A percentile compares a stretch with the other conserved stretches of the same genome.
Conservation (phyloP, 2,113 vertebrate genomes). For the Cettia cetti region DNA sequence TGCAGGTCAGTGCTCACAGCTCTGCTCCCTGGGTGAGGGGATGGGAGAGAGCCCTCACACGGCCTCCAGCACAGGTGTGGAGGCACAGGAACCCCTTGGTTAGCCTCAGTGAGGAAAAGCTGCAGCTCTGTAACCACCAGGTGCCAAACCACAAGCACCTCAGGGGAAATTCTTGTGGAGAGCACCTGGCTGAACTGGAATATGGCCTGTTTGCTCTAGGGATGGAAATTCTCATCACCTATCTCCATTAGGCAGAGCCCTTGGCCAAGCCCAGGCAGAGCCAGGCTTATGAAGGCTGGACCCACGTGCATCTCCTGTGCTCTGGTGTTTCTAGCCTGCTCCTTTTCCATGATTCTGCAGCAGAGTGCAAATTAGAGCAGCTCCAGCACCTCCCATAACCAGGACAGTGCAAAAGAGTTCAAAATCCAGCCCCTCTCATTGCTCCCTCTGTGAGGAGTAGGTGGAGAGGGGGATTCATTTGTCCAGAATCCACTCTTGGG, state of each 20-base stretch:
- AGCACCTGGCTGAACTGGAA: constrained; percentile 5
- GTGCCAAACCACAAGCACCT: background rate
- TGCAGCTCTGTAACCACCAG: background rate
- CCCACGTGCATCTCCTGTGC: background rate
- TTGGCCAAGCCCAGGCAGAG: background rate
- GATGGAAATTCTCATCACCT: background rate
- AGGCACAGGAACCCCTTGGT: background rate
- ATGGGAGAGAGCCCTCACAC: background rate
- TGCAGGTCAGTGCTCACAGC: background rate
- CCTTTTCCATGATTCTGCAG: background rate
- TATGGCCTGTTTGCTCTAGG: background rate
- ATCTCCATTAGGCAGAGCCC: background rate
- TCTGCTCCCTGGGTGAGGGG: background rate
- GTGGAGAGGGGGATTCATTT: background rate
- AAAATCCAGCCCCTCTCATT: background rate
- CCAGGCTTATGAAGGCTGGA: background rate
- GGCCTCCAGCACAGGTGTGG: background rate
- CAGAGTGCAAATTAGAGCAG: background rate
- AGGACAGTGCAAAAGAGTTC: background rate
- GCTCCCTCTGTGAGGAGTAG: background rate
- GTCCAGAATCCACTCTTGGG: background rate
- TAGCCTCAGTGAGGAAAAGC: constrained; percentile 2
- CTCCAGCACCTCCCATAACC: background rate
- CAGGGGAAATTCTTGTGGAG: background rate
- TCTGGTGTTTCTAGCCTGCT: background rate